Conservation (phyloP, 2,888 invertebrate genomes). For the Cecidostiba fungosa region DNA sequence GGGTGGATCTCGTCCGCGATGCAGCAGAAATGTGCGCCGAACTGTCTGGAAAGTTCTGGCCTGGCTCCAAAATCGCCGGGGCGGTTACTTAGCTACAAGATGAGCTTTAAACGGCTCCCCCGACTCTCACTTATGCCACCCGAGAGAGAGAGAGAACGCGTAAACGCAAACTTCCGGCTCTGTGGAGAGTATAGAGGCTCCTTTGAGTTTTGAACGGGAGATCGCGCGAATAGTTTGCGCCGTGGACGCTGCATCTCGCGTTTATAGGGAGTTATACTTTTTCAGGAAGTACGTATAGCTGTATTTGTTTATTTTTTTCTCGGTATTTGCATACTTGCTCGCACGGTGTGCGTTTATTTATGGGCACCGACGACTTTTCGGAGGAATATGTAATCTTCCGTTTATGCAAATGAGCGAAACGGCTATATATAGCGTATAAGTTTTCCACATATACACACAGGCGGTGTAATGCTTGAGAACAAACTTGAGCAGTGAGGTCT, state of each 20-base stretch:
- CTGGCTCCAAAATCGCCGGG: slow-evolving; percentile 69
- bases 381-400: not conserved
- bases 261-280: not conserved
- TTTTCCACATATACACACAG: no score
- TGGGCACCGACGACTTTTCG: no score
- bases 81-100: slow-evolving; percentile 53
- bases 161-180: slow-evolving; percentile 52
- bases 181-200: slow-evolving; percentile 10
- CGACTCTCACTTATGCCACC: not conserved
- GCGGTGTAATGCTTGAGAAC: not conserved
- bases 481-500: not conserved
- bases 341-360: no score
- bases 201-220: slow-evolving; percentile 47
- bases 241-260: not conserved
- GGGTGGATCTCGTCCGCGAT: not conserved
- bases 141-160: not conserved
- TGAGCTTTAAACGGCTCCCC: slow-evolving; percentile 62
- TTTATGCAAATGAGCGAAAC: not conserved
- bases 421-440: not conserved
- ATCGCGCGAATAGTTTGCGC: slow-evolving; percentile 43
- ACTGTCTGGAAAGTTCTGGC: slow-evolving; percentile 79
- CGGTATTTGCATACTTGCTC: not conserved
- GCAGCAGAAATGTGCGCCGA: slow-evolving; percentile 74
- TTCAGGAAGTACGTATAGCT: not conserved
- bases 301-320: not conserved